Evolutionary conservation across 2,797 vertebrate species (phyloP).

Genomic region (Naso thynnoides): DNA sequence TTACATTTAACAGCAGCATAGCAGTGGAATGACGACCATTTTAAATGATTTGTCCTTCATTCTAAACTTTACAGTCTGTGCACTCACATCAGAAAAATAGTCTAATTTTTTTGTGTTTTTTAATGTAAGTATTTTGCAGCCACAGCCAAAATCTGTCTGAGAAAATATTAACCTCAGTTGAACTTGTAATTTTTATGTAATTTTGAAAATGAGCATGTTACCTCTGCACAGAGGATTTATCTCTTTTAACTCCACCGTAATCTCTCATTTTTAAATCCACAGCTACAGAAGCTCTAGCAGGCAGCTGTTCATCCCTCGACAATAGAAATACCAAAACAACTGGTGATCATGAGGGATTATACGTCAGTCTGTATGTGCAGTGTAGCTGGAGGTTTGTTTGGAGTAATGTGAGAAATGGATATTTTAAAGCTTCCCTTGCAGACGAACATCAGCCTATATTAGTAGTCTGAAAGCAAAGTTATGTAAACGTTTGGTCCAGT

Average conservation of each 20-base stretch:
- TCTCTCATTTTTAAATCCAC: constrained; percentile 57
- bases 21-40: neutral
- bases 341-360: constrained; percentile 46
- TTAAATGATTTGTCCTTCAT: neutral
- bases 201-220: constrained; percentile 49
- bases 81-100: neutral
- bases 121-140: neutral
- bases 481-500: constrained; percentile 35
- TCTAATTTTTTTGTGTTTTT: neutral
- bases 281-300: constrained; percentile 46
- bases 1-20: neutral
- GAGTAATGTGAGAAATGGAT: constrained; percentile 31
- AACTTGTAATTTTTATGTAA: constrained; percentile 12
- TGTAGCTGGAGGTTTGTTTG: constrained; percentile 6
- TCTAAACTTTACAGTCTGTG: too few relatives aligned
- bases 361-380: neutral
- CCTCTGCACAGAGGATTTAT: constrained; percentile 29
- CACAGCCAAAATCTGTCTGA: neutral
- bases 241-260: constrained; percentile 41
- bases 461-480: constrained; percentile 6
- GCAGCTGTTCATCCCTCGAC: constrained; percentile 46
- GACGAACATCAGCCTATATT: constrained; percentile 8
- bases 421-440: constrained; percentile 2
- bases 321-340: constrained; percentile 33
- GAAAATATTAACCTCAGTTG: neutral